These are phyloP conservation scores for Tragopan temminckii DNA, from an alignment of 2,797 vertebrate species.

Conservation along the genomic window DNA sequence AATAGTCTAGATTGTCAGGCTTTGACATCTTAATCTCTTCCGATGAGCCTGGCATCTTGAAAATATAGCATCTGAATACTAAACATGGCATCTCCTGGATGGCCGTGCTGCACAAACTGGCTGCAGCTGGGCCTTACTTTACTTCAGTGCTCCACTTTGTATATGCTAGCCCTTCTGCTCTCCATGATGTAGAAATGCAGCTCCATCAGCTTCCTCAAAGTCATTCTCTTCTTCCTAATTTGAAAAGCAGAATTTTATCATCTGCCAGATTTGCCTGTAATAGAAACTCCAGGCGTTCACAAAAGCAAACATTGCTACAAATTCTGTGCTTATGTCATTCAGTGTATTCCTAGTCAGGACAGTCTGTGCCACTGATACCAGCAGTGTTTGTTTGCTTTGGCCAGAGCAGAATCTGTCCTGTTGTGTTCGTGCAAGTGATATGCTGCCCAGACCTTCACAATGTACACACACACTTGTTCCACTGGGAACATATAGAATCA, in stretches of 20 bases:
- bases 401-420: neutral
- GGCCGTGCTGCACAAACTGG: neutral
- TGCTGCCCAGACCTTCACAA: neutral
- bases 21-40: constrained; percentile 41
- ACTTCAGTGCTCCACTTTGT: neutral
- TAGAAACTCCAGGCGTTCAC: neutral
- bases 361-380: neutral
- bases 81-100: neutral
- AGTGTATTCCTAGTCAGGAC: neutral
- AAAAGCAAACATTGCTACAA: neutral
- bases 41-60: neutral
- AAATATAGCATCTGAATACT: neutral
- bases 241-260: neutral
- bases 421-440: rapidly evolving
- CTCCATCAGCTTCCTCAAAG: neutral
- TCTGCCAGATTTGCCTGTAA: neutral
- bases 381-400: neutral
- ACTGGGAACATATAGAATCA: rapidly evolving
- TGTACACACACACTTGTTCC: neutral
- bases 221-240: neutral
- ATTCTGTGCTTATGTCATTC: neutral
- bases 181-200: neutral
- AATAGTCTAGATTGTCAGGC: constrained; percentile 20
- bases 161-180: neutral
- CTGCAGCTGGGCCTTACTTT: neutral